Conservation (phyloP, 2,888 invertebrate genomes). For the Heliconius cydno region DNA sequence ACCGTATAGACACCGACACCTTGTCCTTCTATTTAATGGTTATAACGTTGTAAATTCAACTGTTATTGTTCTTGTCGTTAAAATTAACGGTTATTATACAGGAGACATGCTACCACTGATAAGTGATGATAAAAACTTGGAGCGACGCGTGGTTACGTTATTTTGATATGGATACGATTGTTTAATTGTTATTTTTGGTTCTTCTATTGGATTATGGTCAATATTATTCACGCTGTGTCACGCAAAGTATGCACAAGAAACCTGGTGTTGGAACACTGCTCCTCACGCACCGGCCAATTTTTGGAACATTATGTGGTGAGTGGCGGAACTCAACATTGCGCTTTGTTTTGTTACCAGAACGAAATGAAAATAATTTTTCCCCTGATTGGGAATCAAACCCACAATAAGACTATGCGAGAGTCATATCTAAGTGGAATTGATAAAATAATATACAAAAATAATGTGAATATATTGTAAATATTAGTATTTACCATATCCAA, state of each 20-base stretch:
- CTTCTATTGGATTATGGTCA: not conserved
- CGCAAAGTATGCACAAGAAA: too few relatives aligned
- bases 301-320: too few relatives aligned
- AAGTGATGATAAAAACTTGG: slow-evolving; percentile 55
- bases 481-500: slow-evolving; percentile 37
- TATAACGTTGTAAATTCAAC: slow-evolving; percentile 71
- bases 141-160: slow-evolving; percentile 48
- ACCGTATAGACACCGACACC: slow-evolving; percentile 58
- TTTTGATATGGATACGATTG: not conserved
- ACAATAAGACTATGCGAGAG: too few relatives aligned
- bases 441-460: not conserved
- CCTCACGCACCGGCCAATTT: too few relatives aligned
- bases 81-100: slow-evolving; percentile 71
- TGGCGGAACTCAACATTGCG: too few relatives aligned
- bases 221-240: too few relatives aligned
- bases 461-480: not conserved
- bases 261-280: too few relatives aligned
- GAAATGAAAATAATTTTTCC: too few relatives aligned
- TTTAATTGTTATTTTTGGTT: not conserved
- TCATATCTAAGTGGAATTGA: too few relatives aligned
- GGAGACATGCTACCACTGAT: slow-evolving; percentile 60
- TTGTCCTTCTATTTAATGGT: slow-evolving; percentile 67
- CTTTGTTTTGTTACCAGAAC: too few relatives aligned
- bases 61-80: slow-evolving; percentile 72
- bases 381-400: too few relatives aligned